Base-by-base conservation (phyloP, 2,888 invertebrate genomes). In the Cephus spinipes region DNA sequence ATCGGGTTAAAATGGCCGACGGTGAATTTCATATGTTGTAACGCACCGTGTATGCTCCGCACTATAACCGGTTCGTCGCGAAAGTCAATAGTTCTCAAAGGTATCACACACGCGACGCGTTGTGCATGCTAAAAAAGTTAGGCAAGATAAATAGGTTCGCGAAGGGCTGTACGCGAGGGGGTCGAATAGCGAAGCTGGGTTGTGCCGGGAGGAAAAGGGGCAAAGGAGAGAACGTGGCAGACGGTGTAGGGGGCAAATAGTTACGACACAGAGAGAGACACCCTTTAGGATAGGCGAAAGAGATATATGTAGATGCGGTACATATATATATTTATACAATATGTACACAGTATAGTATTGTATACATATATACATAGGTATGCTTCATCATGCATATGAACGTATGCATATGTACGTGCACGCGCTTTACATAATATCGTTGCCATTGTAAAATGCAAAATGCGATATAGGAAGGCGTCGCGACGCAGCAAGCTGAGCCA, bases 371-470 rank as follows among this genome's bases (percentile, higher is more conserved):
- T 76, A 73, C 35, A 55, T 32, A 30, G 32, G 33, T 68, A 74
- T 68, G 11, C 74, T 33, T 75, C 35, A 68, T 23, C 74, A 71
- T 55, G 76, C 77, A 74, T 77, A 68, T 32, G 33, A 9, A 34
- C 73, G 73, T 80, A 75, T 77, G 83, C 81, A 83, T 80, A 82
- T 79, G 83, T 80, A 82, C 80, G 81, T 69, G 79, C 81, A 71
- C 33, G 77, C 86, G 87, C 84, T 89, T 89, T 89, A 87, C 90
- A 89, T 90, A 89, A 89, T 88, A 87, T 88, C 88, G 87, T 89
- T 88, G 86, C 87, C 84, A 87, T 89, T 90, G 89, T 89, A 89
- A 89, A 89, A 90, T 87, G 87, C 86, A 89, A 90, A 90, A 86
- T 84, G 86, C 85, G 81, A 71, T 71, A 71, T 55, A 55, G 23